A percentile compares a stretch with the other conserved stretches of the same genome.
Evolutionary conservation across 2,888 invertebrate genomes (phyloP).

Genomic region (Oligia latruncula): DNA sequence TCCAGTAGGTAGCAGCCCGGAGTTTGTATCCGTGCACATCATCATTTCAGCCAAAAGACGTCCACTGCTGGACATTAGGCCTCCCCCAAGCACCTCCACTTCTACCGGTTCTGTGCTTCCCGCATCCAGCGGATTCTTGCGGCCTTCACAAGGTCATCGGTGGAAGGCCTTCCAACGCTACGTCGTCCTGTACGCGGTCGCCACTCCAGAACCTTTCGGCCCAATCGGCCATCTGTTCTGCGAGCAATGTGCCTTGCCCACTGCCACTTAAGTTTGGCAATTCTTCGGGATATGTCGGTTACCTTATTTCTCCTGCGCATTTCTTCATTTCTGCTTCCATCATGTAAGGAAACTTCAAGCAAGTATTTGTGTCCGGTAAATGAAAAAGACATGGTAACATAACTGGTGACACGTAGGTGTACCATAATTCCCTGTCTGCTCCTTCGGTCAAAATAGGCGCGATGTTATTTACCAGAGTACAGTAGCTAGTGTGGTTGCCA

Average conservation of each 20-base stretch:
- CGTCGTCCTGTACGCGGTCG: neutral
- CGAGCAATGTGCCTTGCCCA: neutral
- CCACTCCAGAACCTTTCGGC: neutral
- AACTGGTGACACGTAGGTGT: neutral
- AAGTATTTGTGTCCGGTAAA: neutral
- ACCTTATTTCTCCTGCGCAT: neutral
- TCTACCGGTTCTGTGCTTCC: neutral
- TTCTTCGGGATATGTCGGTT: neutral
- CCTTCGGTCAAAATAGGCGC: neutral
- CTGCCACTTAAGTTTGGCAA: too few species aligned
- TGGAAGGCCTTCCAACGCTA: neutral
- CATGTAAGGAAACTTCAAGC: neutral
- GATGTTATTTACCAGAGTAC: slow-evolving; percentile 6
- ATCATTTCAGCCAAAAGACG: neutral
- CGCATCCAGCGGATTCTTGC: too few species aligned
- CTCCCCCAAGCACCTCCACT: neutral
- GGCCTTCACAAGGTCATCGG: neutral
- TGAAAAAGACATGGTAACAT: neutral
- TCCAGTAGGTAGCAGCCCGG: neutral
- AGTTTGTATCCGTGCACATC: neutral
- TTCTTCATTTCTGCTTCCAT: neutral
- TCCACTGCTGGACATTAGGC: neutral
- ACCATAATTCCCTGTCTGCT: neutral
- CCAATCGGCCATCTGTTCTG: neutral
- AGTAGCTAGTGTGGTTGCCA: slow-evolving; percentile 17